Base-by-base conservation (phyloP, 2,797 vertebrate genomes). In the Falco peregrinus region DNA sequence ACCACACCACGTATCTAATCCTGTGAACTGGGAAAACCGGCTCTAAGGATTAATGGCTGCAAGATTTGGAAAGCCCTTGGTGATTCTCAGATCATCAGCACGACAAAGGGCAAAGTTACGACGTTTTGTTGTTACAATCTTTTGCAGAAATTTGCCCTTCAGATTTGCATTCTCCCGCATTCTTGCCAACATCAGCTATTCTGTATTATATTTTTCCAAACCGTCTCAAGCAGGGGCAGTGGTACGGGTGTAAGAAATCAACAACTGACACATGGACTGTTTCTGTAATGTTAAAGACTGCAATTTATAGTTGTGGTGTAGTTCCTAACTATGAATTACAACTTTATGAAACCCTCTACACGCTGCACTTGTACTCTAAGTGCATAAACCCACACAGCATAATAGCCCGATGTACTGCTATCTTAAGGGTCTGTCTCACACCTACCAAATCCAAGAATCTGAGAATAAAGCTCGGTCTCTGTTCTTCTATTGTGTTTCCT, bases 281-380 rank as follows among this genome's bases (percentile, higher is more conserved):
- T 97, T 95, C 92, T 86, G 75, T 50, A 95, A 73, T 6, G 45
- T 35, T 69, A 75, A 96, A 96, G 87, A 89, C 59, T 63, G 31
- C 48, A 68, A 79, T 87, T 95, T 91, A 91, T 82, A 88, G 73
- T 63, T 85, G 60, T 61, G 80, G 54, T 67, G 29, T 87, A 75
- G 90, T 63, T 92, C 53, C 5, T 29, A 65, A 69, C 76, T 65
- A 83, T 47, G 71, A 94, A 91, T 86, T 94, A 89, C 84, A 95
- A 76, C 41, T 90, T 96, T 82, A 76, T 59, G 68, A 91, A 95
- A 77, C 20, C 60, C 20, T 48, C 77, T 82, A 80, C 70, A 76
- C 43, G 48, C 51, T 68, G 59, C 43, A 84, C 63, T 87, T 91
- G 82, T 80, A 79, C 48, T 87, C 50, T 65, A 90, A 83, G 93